phyloP scores from a whole-genome alignment of 2,888 invertebrate species.

The Nipponacmea schrenckii region DNA sequence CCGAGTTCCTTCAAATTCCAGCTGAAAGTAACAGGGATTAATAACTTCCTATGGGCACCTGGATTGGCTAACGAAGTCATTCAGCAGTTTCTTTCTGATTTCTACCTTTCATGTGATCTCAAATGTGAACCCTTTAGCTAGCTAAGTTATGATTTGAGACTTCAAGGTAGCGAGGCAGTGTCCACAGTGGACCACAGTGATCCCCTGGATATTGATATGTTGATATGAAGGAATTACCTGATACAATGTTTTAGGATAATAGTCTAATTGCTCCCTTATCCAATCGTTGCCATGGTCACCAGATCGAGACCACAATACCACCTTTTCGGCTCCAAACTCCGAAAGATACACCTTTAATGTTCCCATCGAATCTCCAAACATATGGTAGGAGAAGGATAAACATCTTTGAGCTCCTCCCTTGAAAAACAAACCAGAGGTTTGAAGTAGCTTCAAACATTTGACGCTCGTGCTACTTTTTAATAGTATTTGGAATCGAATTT shows the following conservation, averaged over 20 bases:
- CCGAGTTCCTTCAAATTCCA: constrained; percentile 26
- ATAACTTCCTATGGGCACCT: no score
- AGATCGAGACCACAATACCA: constrained; percentile 29
- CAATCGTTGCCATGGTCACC: constrained; percentile 36
- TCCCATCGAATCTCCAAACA: constrained; percentile 45
- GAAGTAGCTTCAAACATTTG: background rate
- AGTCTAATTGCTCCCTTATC: constrained; percentile 29
- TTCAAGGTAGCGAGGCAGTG: no score
- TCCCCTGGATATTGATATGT: no score
- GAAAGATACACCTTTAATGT: constrained; percentile 30
- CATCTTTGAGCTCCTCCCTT: constrained; percentile 43
- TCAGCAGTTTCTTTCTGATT: no score
- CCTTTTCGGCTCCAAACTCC: constrained; percentile 20
- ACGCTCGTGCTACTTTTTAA: background rate
- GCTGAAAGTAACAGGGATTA: constrained; percentile 13
- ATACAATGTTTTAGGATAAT: constrained; percentile 24
- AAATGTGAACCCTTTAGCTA: no score
- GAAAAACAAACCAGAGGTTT: constrained; percentile 16
- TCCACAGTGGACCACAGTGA: no score
- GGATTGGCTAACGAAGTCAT: no score
- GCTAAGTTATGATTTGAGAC: no score
- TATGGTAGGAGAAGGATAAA: constrained; percentile 44
- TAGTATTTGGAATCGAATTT: no score
- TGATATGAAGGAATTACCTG: constrained; percentile 20
- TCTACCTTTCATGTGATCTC: no score